Base-by-base conservation (phyloP, 2,797 vertebrate species). In the Esox lucius region DNA sequence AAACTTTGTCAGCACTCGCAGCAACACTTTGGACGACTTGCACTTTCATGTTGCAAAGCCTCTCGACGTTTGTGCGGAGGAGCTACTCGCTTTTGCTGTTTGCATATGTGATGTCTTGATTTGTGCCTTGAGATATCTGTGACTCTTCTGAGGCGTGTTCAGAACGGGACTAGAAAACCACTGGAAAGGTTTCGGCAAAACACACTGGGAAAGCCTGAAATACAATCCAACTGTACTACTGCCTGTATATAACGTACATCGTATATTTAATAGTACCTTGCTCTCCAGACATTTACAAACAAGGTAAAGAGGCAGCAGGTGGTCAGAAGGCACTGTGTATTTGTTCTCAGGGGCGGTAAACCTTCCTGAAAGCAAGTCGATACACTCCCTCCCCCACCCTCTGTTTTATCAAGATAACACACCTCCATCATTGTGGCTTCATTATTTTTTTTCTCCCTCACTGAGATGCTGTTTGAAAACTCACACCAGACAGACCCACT, bases 1-100 rank as follows among this genome's bases (percentile, higher is more conserved):
- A 90, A 90, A 92, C 90, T 92, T 92, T 87, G 85, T 85, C 85
- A 82, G 12, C 85, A 80, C 85, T 90, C 87, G 86, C 80, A 74
- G 72, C 83, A 82, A 85, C 81, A 89, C 87, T 87, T 87, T 85
- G 85, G 85, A 87, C 88, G 87, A 91, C 90, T 91, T 91, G 76
- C 81, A 80, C 90, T 91, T 91, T 91, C 86, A 91, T 90, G 82
- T 85, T 74, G 81, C 83, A 89, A 46, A 87, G 85, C 84, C 87
- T 87, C 82, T 87, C 90, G 88, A 90, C 91, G 89, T 90, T 86
- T 86, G 89, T 90, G 88, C 85, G 86, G 75, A 84, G 77, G 78
- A 87, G 80, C 77, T 75, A 68, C 72, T 76, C 31, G 31, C 64
- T 77, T 72, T 66, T 46, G 73, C 79, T 67, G 79, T 88, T 87